Base-by-base conservation (phyloP, 2,888 invertebrate species). In the Synanthedon formicaeformis region DNA sequence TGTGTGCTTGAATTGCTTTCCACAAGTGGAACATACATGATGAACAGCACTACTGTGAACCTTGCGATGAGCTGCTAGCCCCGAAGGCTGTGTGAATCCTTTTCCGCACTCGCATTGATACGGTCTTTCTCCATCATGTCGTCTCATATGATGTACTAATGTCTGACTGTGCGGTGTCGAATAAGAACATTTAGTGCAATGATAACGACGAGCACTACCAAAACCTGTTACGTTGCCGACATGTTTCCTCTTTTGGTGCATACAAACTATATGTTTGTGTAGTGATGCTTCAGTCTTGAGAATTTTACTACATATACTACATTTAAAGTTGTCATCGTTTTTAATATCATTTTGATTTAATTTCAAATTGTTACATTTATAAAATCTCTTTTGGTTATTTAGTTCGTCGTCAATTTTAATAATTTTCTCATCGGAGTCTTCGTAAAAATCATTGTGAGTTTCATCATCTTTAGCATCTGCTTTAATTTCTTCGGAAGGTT, bases 1-100 rank as follows among this genome's bases (percentile, higher is more conserved):
- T 48, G 81, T 74, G 66, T 84, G 82, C 67, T 88, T 88, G 57
- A 88, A 88, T 65, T 88, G 87, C 62, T 83, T 88, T 0, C 88
- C 88, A 72, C 88, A 88, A 41, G 67, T 59, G 4, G 78, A 65
- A 60, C 88, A 88, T 10, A 81, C 85, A 53, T 71, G 86, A 57
- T 73, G 80, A 55, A 75, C 78, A 34, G 64, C 65, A 49, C 65
- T 59, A 58, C 80, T 87, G 54, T 88, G 88, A 13, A 69, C 82
- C 63, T 86, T 87, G 48, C 65, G 68, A 63, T 88, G 88, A 41
- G 86, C 80, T 52, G 75, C 64, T 4, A 88, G 71, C 55, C 82
- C 82, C 2, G 86, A 77, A 1, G 79, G 73, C 58, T 88, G 88
- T 4, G 86, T 81, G 58, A 88, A 88, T 40, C 63, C 71, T 60